Base-by-base conservation (phyloP, 2,888 invertebrate genomes). In the Dasysyrphus albostriatus region DNA sequence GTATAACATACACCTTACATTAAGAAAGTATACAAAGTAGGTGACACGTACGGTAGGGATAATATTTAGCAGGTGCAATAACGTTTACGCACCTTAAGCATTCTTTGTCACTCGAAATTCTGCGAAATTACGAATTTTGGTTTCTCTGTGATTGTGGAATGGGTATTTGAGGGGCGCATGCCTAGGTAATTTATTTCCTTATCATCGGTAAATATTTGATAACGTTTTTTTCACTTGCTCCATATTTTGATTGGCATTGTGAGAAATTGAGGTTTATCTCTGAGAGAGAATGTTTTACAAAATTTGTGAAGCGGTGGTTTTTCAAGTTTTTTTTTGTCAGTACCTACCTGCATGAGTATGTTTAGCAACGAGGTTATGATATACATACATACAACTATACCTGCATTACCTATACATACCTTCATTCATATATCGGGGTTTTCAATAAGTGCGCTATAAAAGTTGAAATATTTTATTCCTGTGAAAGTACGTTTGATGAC, bases 121-220 rank as follows among this genome's bases (percentile, higher is more conserved):
- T 47, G 65, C 65, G 47, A 65, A 65, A 47, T 65, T 63, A 16
- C n/a, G 16, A 65, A 32, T 47, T 47, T 32, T n/a, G n/a, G 14
- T 5, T 16, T 19, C 24, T 10, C 3, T 9, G n/a, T n/a, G 5
- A 14, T 32, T 29, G 44, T 10, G 29, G 44, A 32, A 32, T 44
- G 2, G 10, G 29, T 32, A 12, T 24, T 24, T 51, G 14, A 29
- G 10, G 42, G 7, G 47, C 63, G 63, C 47, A 47, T 44, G 63
- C 1, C 5, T n/a, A 32, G 44, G 12, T 32, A 24, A 3, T 16
- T 32, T 47, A 65, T n/a, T 37, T 34, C 29, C 14, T 54, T 54
- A 54, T 54, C 24, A 29, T 37, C 10, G 16, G 58, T 58, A 58
- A 58, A 58, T 34, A 58, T 34, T 59, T 59, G 39, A 59, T 59